phyloP scores from a whole-genome alignment of 2,113 vertebrate genomes.

The Hymenochirus boettgeri region DNA sequence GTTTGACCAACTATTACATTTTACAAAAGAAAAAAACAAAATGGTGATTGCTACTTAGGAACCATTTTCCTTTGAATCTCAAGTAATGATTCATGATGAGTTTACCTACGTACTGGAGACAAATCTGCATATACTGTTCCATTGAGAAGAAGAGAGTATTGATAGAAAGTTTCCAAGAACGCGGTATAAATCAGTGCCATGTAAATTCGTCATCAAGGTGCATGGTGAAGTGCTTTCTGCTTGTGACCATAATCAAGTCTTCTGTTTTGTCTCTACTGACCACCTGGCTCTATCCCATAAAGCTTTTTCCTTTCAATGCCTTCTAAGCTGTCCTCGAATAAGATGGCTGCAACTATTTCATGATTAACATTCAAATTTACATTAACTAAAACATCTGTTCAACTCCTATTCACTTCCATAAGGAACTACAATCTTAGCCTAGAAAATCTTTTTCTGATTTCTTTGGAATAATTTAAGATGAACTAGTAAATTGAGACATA shows the following conservation, averaged over 20 bases:
- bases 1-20: too few species aligned
- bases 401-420: background rate
- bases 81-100: too few species aligned
- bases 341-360: constrained; percentile 6
- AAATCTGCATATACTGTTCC: background rate
- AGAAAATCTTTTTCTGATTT: constrained; percentile 7
- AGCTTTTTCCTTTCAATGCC: background rate
- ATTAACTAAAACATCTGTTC: constrained; percentile 19
- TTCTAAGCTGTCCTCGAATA: background rate
- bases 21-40: too few species aligned
- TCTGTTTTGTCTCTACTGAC: background rate
- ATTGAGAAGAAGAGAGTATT: background rate
- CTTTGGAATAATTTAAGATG: constrained; percentile 9
- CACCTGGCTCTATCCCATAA: background rate
- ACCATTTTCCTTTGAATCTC: too few species aligned
- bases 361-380: constrained; percentile 22
- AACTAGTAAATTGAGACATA: background rate
- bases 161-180: too few species aligned
- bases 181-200: background rate
- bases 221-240: background rate
- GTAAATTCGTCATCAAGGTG: background rate
- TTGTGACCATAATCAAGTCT: background rate
- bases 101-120: background rate
- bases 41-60: too few species aligned
- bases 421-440: background rate